phyloP scores from a whole-genome alignment of 1,140 invertebrate genomes.

The Drosophila elegans region DNA sequence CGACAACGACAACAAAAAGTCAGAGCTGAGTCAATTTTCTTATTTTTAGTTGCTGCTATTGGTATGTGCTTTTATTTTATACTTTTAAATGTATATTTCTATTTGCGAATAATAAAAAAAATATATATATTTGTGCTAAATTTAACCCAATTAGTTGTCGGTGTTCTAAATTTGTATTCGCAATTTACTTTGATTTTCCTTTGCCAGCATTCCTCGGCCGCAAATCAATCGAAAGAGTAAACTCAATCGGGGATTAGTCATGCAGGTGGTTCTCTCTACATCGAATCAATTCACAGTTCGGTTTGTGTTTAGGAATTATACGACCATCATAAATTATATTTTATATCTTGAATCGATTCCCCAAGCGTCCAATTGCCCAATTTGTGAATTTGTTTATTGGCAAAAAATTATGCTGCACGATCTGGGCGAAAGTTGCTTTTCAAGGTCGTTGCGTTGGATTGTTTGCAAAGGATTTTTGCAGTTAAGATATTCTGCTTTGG shows the following conservation, averaged over 20 bases:
- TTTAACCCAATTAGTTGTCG: constrained; percentile 60
- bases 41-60: constrained; percentile 69
- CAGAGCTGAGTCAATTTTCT: constrained; percentile 72
- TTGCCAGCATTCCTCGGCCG: constrained; percentile 23
- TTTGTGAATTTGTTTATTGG: constrained; percentile 75
- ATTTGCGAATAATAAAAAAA: constrained; percentile 41
- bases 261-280: constrained; percentile 65
- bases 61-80: constrained; percentile 29
- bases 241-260: constrained; percentile 58
- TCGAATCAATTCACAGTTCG: constrained; percentile 31
- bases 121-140: constrained; percentile 53
- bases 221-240: constrained; percentile 23
- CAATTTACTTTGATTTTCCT: constrained; percentile 54
- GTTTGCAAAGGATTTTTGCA: constrained; percentile 71
- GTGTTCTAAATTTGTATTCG: constrained; percentile 62
- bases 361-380: constrained; percentile 46
- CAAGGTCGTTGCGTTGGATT: constrained; percentile 44
- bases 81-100: constrained; percentile 50
- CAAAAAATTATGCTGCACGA: constrained; percentile 58
- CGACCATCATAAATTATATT: constrained; percentile 65
- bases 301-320: constrained; percentile 57
- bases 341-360: constrained; percentile 57
- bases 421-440: constrained; percentile 56
- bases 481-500: constrained; percentile 66
- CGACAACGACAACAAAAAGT: constrained; percentile 54